These are phyloP conservation scores for Hylomyscus alleni DNA, from an alignment of 2,797 vertebrate species.

Conservation along the genomic window DNA sequence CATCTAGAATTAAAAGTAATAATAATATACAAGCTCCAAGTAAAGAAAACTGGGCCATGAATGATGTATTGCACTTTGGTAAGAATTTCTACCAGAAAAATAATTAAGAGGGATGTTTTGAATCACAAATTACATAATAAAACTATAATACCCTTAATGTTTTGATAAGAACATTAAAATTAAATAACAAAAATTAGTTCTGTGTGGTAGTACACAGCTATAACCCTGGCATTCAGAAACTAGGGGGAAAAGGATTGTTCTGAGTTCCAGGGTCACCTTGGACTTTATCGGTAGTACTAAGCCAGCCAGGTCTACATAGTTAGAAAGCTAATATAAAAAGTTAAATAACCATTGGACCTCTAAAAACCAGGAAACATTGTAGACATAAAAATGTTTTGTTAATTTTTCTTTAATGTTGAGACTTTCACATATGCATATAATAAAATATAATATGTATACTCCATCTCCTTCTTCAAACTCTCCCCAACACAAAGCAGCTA, in stretches of 20 bases:
- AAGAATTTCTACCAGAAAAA: slow-evolving; percentile 42
- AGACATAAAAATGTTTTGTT: neutral
- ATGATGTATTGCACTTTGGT: neutral
- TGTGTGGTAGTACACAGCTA: neutral
- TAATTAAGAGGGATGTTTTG: neutral
- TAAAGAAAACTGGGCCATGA: neutral
- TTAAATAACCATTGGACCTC: neutral
- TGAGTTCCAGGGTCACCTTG: neutral
- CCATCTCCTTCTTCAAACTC: neutral
- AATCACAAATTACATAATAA: neutral
- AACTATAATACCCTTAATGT: neutral
- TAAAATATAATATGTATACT: neutral
- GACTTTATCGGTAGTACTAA: neutral
- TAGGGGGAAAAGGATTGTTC: neutral
- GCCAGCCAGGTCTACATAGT: neutral
- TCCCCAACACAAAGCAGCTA: neutral
- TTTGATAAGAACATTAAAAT: slow-evolving; percentile 8
- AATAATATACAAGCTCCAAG: slow-evolving; percentile 1
- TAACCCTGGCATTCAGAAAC: neutral
- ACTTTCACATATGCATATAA: neutral
- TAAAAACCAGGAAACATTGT: slow-evolving; percentile 21
- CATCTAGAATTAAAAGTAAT: slow-evolving; percentile 31
- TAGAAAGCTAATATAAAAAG: neutral
- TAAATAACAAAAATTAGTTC: slow-evolving; percentile 33
- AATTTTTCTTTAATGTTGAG: neutral